Evolutionary conservation across 2,888 invertebrate species (phyloP), one percentile per base, ranked within the genome.

Genomic region (Drosophila niveifrons): DNA sequence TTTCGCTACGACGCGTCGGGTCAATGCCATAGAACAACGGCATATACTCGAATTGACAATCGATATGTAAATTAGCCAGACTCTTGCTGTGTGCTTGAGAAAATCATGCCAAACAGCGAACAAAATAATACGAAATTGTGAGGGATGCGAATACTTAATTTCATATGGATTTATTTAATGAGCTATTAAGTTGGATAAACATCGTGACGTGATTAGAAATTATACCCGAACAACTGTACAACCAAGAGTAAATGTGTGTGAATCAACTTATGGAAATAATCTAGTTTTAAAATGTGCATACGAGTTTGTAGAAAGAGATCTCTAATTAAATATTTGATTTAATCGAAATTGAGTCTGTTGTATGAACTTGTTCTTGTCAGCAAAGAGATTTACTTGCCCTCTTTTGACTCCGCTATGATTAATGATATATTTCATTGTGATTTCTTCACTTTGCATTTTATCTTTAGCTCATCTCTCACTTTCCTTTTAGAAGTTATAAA

Each of bases 31-130:
- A 67, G 62, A 73, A 56, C 58, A 68, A 73, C 73, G 74, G 74
- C 55, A 63, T 56, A 80, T 70, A 80, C 23, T 23, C 23, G 23
- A 23, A 23, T 66, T 73, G 66, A 75, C 78, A 82, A 82, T 80
- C 68, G 64, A 67, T 88, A 83, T 83, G 83, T 67, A 80, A 83
- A 83, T 88, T 73, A 80, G 69, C 15, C 41, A 51, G 43, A 48
- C 48, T 66, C 17, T 48, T 10, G n/a, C 41, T 47, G 31, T 47
- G 36, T 51, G 68, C 58, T 44, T 58, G 43, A 51, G 62, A 75
- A 64, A 58, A 66, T 51, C n/a, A 18, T 56, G 65, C 55, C 55
- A 62, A 52, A 34, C 34, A 67, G 36, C 11, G n/a, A n/a, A 36
- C 9, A 31, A 31, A 31, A 31, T 10, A 31, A 31, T 10, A 10